phyloP scores from a whole-genome alignment of 2,888 invertebrate genomes.

The Rugalucina vietnamica region DNA sequence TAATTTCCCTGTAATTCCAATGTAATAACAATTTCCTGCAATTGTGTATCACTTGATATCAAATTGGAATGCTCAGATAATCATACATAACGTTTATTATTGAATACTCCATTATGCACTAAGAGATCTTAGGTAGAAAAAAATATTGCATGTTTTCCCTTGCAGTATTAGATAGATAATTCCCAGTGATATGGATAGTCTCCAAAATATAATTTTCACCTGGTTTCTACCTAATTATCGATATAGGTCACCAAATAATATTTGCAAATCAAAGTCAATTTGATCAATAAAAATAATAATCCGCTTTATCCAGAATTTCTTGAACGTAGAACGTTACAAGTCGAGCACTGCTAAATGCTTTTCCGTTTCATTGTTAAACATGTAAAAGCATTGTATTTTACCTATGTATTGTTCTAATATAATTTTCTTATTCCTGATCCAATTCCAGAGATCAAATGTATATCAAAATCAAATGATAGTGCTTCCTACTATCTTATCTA shows the following conservation, averaged over 20 bases:
- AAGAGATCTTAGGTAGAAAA: background rate
- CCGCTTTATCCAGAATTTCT: no score
- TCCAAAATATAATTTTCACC: conserved; percentile 14
- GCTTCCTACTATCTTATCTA: no score
- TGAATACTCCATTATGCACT: background rate
- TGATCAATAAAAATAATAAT: background rate
- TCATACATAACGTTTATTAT: background rate
- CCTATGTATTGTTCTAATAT: no score
- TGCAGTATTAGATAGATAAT: background rate
- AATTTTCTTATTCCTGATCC: no score
- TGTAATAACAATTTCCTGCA: background rate
- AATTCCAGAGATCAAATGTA: no score
- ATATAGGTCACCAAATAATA: background rate
- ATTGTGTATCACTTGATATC: background rate
- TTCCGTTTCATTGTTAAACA: no score
- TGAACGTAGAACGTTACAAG: no score
- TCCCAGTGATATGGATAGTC: background rate
- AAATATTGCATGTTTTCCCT: background rate
- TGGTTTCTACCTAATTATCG: conserved; percentile 1
- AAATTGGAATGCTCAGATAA: background rate
- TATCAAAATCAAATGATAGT: no score
- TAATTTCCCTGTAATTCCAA: background rate
- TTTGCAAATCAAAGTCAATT: background rate
- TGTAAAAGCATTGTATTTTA: no score
- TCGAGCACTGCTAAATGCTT: no score